These are phyloP conservation scores for Dicyrtoma fusca DNA, from an alignment of 2,888 invertebrate genomes.

Conservation along the genomic window DNA sequence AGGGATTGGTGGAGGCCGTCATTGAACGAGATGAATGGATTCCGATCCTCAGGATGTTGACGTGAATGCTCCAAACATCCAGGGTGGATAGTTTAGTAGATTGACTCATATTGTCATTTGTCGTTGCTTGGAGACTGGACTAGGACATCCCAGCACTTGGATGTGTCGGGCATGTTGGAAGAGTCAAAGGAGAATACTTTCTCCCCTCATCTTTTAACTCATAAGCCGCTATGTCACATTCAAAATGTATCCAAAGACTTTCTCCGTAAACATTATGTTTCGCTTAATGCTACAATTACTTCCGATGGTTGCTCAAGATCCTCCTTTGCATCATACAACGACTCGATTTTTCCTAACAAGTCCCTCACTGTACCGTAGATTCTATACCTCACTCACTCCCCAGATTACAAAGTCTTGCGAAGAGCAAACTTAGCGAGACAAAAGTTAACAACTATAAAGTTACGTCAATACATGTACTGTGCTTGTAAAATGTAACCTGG, in stretches of 20 bases:
- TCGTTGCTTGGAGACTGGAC: not conserved
- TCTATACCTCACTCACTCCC: no score
- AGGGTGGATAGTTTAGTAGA: no score
- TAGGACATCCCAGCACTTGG: not conserved
- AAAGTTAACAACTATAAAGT: no score
- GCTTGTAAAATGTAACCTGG: no score
- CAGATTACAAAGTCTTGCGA: no score
- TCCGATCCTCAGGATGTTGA: no score
- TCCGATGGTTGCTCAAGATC: slow-evolving; percentile 15
- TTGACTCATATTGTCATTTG: not conserved
- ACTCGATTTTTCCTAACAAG: not conserved
- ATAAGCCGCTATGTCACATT: slow-evolving; percentile 17
- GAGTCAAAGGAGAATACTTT: not conserved
- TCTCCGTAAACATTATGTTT: slow-evolving; percentile 16
- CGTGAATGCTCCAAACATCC: no score
- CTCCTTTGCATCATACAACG: not conserved
- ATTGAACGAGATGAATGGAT: no score
- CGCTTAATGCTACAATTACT: slow-evolving; percentile 18
- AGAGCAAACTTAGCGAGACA: no score
- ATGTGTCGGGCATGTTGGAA: not conserved
- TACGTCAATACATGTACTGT: no score
- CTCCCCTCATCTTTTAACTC: slow-evolving; percentile 13
- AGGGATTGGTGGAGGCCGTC: no score
- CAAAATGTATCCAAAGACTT: slow-evolving; percentile 15
- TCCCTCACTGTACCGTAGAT: no score